These are phyloP conservation scores for Festucalex cinctus DNA, from an alignment of 2,113 vertebrate species.

Conservation along the genomic window DNA sequence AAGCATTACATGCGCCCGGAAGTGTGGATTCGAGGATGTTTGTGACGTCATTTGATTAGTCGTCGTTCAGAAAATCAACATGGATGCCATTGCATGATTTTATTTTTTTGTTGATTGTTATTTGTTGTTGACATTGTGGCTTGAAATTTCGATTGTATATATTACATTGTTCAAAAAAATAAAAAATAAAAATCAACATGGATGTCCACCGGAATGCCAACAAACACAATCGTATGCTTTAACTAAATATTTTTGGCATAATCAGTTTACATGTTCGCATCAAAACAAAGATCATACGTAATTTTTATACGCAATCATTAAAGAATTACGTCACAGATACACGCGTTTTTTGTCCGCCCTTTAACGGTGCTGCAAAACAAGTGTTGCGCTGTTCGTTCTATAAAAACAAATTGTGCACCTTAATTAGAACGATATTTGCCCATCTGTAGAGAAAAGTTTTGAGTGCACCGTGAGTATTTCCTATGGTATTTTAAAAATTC, in stretches of 20 bases:
- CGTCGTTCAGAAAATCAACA: not conserved
- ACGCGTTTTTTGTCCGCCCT: not conserved
- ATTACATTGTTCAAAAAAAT: too few species aligned
- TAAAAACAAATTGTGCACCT: not conserved
- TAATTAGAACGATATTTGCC: not conserved
- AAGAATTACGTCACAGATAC: not conserved
- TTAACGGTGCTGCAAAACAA: not conserved
- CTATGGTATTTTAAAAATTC: not conserved
- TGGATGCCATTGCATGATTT: too few species aligned
- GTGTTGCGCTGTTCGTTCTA: not conserved
- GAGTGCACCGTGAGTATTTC: not conserved
- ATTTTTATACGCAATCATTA: not conserved
- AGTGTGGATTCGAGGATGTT: not conserved
- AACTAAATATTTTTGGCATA: not conserved
- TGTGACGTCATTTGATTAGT: not conserved
- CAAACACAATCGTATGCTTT: not conserved
- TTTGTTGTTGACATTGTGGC: too few species aligned
- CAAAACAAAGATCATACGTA: not conserved
- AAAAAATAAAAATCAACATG: not conserved
- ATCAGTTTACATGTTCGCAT: not conserved
- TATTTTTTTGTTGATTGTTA: too few species aligned
- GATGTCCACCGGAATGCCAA: not conserved
- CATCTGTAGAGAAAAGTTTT: not conserved
- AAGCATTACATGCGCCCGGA: not conserved
- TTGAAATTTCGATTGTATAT: too few species aligned